Evolutionary conservation across 1,140 invertebrate genomes (phyloP).

Genomic region (Harpegnathos saltator): DNA sequence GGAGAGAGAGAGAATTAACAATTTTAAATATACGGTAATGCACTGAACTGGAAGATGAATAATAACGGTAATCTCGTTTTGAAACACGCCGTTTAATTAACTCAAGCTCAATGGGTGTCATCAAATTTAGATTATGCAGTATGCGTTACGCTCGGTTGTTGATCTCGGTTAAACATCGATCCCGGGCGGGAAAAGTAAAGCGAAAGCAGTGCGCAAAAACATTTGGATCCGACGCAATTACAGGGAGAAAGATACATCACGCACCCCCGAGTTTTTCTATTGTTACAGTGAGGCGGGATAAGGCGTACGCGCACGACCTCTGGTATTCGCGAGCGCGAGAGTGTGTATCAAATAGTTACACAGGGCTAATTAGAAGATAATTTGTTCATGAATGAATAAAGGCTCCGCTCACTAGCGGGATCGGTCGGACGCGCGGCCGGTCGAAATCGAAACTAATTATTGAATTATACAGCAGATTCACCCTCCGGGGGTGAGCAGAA

Average conservation of each 20-base stretch:
- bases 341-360: not conserved
- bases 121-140: not conserved
- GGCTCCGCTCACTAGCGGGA: not conserved
- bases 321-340: not conserved
- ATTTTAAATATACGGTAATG: not conserved
- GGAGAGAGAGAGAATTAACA: not conserved
- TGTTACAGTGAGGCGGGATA: not conserved
- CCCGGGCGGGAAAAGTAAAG: not conserved
- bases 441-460: conserved; percentile 37
- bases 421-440: not conserved
- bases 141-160: not conserved
- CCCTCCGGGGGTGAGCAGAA: not conserved
- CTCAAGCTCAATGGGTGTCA: not conserved
- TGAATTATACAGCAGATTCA: conserved; percentile 44
- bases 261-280: not conserved
- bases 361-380: conserved; percentile 34
- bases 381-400: conserved; percentile 40
- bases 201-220: too few relatives aligned
- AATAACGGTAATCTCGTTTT: not conserved
- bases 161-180: conserved; percentile 23
- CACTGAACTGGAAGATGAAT: not conserved
- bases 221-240: not conserved
- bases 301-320: not conserved
- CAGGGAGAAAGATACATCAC: not conserved
- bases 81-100: not conserved